Evolutionary conservation across 1,140 invertebrate genomes (phyloP).

Genomic region (Trichomalopsis sarcophagae): DNA sequence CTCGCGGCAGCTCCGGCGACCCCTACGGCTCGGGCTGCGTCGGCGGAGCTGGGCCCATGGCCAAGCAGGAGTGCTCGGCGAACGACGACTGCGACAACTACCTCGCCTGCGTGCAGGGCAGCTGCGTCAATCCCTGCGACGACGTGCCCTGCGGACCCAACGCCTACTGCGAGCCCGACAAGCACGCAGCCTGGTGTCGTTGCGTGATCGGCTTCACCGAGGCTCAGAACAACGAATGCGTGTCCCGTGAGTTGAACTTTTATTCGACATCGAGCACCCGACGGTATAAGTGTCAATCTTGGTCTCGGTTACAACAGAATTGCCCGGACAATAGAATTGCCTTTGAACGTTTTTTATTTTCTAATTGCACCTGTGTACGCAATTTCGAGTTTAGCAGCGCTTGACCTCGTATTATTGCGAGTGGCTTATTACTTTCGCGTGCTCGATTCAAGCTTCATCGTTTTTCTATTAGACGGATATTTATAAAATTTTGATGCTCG

Average conservation of each 20-base stretch:
- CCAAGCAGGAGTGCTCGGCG: slow-evolving; percentile 79
- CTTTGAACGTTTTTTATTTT: background rate
- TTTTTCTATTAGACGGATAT: slow-evolving; percentile 22
- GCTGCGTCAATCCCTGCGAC: slow-evolving; percentile 88
- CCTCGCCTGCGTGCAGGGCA: slow-evolving; percentile 84
- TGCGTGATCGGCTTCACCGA: slow-evolving; percentile 89
- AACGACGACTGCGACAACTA: slow-evolving; percentile 88
- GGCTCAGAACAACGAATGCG: slow-evolving; percentile 84
- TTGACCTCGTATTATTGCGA: too few relatives aligned
- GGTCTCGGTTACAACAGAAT: slow-evolving; percentile 16
- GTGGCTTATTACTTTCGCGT: background rate
- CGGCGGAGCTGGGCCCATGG: slow-evolving; percentile 66
- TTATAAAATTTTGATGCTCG: slow-evolving; percentile 43
- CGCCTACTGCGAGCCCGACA: slow-evolving; percentile 90
- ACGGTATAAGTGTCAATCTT: background rate
- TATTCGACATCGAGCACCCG: background rate
- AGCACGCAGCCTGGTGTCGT: slow-evolving; percentile 91
- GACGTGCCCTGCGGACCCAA: slow-evolving; percentile 87
- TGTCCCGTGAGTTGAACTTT: slow-evolving; percentile 79
- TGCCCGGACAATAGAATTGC: background rate
- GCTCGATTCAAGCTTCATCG: too few relatives aligned
- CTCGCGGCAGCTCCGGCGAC: slow-evolving; percentile 87
- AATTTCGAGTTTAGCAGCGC: too few relatives aligned
- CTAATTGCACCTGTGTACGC: too few relatives aligned
- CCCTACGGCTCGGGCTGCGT: slow-evolving; percentile 88